These are phyloP conservation scores for Thermophis baileyi DNA, from an alignment of 2,113 vertebrate genomes.

Conservation along the genomic window DNA sequence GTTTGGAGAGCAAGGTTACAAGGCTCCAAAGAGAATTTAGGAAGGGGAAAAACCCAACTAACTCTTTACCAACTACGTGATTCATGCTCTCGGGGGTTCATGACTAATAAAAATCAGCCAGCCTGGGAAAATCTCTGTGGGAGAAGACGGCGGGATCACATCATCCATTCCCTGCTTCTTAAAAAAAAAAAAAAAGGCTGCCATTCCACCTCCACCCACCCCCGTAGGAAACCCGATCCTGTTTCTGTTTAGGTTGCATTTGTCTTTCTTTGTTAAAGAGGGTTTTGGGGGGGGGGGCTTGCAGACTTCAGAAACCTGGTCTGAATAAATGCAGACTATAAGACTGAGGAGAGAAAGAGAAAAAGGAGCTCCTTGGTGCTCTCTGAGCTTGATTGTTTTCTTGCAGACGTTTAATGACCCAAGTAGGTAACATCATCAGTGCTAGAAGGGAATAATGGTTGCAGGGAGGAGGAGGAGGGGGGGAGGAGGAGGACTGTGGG, in stretches of 20 bases:
- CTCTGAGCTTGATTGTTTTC: too few species aligned
- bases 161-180: too few species aligned
- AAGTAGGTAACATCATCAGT: too few species aligned
- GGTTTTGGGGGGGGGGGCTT: background rate
- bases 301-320: too few species aligned
- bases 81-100: background rate
- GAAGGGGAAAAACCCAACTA: background rate
- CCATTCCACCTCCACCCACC: rapidly evolving
- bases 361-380: too few species aligned
- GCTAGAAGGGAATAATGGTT: too few species aligned
- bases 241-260: background rate
- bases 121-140: background rate
- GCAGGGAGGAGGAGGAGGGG: too few species aligned
- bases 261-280: background rate
- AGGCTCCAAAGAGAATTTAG: background rate
- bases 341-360: too few species aligned
- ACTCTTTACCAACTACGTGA: background rate
- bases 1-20: background rate
- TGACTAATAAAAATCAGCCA: background rate
- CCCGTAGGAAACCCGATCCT: too few species aligned
- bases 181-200: too few species aligned
- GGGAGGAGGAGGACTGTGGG: too few species aligned
- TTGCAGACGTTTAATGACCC: too few species aligned
- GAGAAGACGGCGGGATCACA: background rate
- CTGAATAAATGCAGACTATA: background rate